Percentiles rank a stretch among this genome's conserved stretches.
phyloP scores from a whole-genome alignment of 1,140 invertebrate species.

The Musca domestica region DNA sequence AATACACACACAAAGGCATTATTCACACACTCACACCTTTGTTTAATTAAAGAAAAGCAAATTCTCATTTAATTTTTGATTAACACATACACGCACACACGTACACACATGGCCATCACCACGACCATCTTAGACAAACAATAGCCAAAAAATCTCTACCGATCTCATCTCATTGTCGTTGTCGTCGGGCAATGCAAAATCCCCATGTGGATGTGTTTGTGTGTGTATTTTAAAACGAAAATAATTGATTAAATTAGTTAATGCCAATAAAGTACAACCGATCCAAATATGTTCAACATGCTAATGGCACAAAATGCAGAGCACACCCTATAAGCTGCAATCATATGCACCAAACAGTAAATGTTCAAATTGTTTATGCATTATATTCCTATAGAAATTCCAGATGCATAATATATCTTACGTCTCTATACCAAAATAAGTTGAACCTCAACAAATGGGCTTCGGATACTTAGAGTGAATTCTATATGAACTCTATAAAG shows the following conservation, averaged over 20 bases:
- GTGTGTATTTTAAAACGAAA: constrained; percentile 7
- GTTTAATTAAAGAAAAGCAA: too few species aligned
- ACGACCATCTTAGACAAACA: not conserved
- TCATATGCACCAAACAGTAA: too few species aligned
- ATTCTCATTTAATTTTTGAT: not conserved
- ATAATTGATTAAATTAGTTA: constrained; percentile 15
- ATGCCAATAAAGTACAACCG: not conserved
- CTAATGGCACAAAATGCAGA: not conserved
- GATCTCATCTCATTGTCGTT: not conserved
- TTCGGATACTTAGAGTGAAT: too few species aligned
- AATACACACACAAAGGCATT: not conserved
- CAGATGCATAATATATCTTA: too few species aligned
- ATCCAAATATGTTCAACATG: constrained; percentile 17
- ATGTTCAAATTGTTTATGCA: too few species aligned
- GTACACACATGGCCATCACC: not conserved
- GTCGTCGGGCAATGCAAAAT: not conserved
- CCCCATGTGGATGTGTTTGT: not conserved
- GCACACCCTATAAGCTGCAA: too few species aligned
- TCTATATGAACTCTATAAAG: too few species aligned
- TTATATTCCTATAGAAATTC: too few species aligned
- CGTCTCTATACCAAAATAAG: too few species aligned
- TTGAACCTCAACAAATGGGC: too few species aligned
- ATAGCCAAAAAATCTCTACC: not conserved
- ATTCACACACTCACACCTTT: not conserved
- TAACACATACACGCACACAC: not conserved